phyloP scores from a whole-genome alignment of 2,888 invertebrate species.

The Stictocephala bisonia region DNA sequence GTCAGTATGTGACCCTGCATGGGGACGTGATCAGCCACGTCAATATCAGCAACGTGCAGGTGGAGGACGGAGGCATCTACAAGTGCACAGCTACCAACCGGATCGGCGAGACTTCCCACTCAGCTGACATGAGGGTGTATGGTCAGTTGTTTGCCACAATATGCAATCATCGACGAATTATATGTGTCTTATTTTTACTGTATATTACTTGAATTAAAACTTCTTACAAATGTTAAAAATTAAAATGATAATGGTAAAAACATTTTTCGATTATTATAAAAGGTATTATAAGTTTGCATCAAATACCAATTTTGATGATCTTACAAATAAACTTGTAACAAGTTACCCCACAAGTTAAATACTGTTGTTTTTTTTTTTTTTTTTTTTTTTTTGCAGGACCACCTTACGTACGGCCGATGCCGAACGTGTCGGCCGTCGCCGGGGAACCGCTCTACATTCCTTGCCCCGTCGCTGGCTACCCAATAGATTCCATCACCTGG shows the following conservation, averaged over 20 bases:
- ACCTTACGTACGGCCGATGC: slow-evolving; percentile 62
- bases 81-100: slow-evolving; percentile 64
- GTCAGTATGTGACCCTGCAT: slow-evolving; percentile 64
- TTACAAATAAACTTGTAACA: too few species aligned
- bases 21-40: slow-evolving; percentile 65
- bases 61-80: slow-evolving; percentile 65
- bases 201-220: too few species aligned
- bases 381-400: slow-evolving; percentile 52
- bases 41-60: slow-evolving; percentile 64
- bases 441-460: slow-evolving; percentile 62
- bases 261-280: too few species aligned
- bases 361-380: background rate
- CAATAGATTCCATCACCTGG: slow-evolving; percentile 65
- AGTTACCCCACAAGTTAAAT: background rate
- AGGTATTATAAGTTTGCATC: too few species aligned
- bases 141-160: too few species aligned
- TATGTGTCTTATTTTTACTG: too few species aligned
- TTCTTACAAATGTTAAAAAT: background rate
- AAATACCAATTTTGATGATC: too few species aligned
- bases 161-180: too few species aligned
- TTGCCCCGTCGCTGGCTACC: slow-evolving; percentile 64
- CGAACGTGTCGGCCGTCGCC: slow-evolving; percentile 63
- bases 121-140: slow-evolving; percentile 64
- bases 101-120: slow-evolving; percentile 64
- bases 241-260: background rate